These are phyloP conservation scores for Amphiprion clarkii DNA, from an alignment of 2,797 vertebrate genomes.

Conservation along the genomic window DNA sequence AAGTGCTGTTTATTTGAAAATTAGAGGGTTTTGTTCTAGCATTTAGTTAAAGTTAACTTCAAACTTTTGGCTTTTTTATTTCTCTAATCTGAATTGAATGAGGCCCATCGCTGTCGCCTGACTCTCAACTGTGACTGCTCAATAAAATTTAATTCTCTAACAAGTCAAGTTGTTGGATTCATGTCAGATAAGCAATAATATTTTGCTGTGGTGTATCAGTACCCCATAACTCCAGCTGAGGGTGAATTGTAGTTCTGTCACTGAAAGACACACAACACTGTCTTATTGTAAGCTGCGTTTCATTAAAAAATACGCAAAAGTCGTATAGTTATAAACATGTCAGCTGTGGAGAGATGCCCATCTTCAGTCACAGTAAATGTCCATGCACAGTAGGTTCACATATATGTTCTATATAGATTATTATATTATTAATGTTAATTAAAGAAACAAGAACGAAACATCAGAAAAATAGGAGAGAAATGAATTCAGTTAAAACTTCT, in stretches of 20 bases:
- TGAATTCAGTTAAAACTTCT: background rate
- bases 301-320: background rate
- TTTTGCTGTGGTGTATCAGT: background rate
- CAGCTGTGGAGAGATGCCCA: too few species aligned
- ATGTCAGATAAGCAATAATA: slow-evolving; percentile 17
- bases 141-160: slow-evolving; percentile 7
- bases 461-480: too few species aligned
- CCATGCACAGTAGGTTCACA: background rate
- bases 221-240: background rate
- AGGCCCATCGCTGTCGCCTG: background rate
- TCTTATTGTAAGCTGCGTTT: background rate
- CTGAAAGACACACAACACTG: background rate
- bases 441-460: background rate
- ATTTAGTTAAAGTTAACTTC: slow-evolving; percentile 21
- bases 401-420: background rate
- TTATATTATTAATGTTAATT: background rate
- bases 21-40: background rate
- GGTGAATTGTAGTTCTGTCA: background rate
- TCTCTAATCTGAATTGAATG: slow-evolving; percentile 15
- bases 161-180: slow-evolving; percentile 34
- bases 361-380: background rate
- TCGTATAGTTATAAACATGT: background rate
- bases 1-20: slow-evolving; percentile 42
- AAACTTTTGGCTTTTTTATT: slow-evolving; percentile 36
- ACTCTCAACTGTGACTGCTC: slow-evolving; percentile 21